phyloP scores from a whole-genome alignment of 1,140 invertebrate genomes.

The Orius insidiosus region DNA sequence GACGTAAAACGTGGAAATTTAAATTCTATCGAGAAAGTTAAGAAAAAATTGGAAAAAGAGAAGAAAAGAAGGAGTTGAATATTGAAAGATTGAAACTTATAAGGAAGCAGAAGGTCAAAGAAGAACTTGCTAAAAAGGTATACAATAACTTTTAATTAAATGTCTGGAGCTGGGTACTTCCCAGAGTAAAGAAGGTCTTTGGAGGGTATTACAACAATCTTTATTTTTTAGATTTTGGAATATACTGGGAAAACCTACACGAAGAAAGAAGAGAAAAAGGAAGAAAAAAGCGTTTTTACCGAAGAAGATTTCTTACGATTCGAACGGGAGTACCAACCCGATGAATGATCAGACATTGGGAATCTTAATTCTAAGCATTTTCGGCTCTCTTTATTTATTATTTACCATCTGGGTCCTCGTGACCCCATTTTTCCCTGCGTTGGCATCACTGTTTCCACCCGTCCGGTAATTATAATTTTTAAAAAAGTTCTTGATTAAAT shows the following conservation, averaged over 20 bases:
- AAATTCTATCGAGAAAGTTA: conserved; percentile 11
- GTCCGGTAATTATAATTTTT: conserved; percentile 40
- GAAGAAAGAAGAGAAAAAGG: conserved; percentile 21
- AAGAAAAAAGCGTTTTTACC: conserved; percentile 27
- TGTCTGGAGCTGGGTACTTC: no score
- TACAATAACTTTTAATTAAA: no score
- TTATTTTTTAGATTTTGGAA: no score
- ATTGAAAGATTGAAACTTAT: conserved; percentile 8
- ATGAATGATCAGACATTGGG: conserved; percentile 25
- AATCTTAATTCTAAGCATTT: conserved; percentile 35
- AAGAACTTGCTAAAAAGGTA: conserved; percentile 11
- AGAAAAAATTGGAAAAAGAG: conserved; percentile 9
- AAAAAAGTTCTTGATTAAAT: conserved; percentile 37
- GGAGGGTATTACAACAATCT: no score
- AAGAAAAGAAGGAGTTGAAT: conserved; percentile 11
- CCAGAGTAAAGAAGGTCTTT: no score
- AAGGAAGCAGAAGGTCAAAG: conserved; percentile 6
- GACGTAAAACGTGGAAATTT: conserved; percentile 4
- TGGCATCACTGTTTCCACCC: conserved; percentile 32
- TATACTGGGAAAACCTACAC: no score
- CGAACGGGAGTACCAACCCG: conserved; percentile 28
- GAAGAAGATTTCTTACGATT: conserved; percentile 35
- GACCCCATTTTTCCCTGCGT: conserved; percentile 33
- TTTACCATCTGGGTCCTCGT: conserved; percentile 49
- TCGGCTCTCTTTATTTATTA: conserved; percentile 35